Conservation (phyloP, 2,113 vertebrate genomes). For the Perccottus glenii region DNA sequence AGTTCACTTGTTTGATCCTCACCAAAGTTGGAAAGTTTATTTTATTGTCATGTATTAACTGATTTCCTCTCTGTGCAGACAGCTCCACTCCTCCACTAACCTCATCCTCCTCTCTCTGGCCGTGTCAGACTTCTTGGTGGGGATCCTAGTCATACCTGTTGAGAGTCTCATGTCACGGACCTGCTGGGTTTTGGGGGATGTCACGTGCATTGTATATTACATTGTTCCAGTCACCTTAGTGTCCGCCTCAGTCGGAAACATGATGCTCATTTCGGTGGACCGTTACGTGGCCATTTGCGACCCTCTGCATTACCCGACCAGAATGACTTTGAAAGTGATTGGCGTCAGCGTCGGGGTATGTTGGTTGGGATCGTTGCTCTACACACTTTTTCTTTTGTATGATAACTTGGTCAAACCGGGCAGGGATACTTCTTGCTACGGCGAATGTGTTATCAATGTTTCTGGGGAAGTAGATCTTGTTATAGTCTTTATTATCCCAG, state of each 20-base stretch:
- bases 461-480: not conserved
- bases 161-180: not conserved
- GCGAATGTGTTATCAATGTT: not conserved
- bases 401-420: not conserved
- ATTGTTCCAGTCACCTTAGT: not conserved
- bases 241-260: not conserved
- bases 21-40: too few species aligned
- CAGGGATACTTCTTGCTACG: not conserved
- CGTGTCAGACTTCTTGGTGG: conserved; percentile 8
- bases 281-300: not conserved
- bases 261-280: conserved; percentile 22
- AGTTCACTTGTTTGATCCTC: too few species aligned
- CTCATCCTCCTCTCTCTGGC: conserved; percentile 21
- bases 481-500: conserved; percentile 3
- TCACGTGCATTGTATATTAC: not conserved
- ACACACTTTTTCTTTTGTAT: not conserved
- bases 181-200: conserved; percentile 5
- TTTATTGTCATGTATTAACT: not conserved
- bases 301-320: conserved; percentile 4
- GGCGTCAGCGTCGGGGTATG: not conserved
- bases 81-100: conserved; percentile 21
- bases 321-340: not conserved
- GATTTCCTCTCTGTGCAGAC: not conserved
- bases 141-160: not conserved
- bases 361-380: conserved; percentile 2